Evolutionary conservation across 2,888 invertebrate species (phyloP), one percentile per base, ranked within the genome.

Genomic region (Synergus japonicus): DNA sequence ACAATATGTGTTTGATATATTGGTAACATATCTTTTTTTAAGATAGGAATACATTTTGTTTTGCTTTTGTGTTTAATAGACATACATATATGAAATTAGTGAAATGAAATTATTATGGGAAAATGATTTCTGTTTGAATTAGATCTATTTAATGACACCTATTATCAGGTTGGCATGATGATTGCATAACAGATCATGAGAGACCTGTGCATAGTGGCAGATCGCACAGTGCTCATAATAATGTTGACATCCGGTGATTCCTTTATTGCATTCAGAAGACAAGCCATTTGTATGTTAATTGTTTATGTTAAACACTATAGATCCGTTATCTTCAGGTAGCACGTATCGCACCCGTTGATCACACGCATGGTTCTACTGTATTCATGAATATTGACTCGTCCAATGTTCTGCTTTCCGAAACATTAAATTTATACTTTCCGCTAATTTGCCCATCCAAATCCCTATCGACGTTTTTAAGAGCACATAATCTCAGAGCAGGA

Each of bases 231-330:
- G 54, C 63, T 83, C 83, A 80, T 83, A 84, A 82, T 80, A 83
- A 79, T 78, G 80, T 81, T 81, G 82, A 82, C 84, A 80, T 84
- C 84, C 84, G 83, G 83, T 54, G 58, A 79, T 83, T 80, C 76
- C 76, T 73, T 73, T 54, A 54, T 54, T 73, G 49, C 54, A 73
- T 73, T 73, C 73, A 73, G 73, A 73, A 73, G 58, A 54, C 77
- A n/a, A 37, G 54, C 79, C 66, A 82, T 84, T 84, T 84, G 81
- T 80, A 82, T 83, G 81, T 81, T 84, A 81, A 84, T 84, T 84
- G 82, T 82, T 82, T 78, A 82, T 79, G 79, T 79, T 60, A 73
- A 73, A 73, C 46, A 49, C 69, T 69, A 49, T 41, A 54, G 73
- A 73, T 73, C 41, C 73, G 54, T 73, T 73, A 64, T 78, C 69